phyloP scores from a whole-genome alignment of 2,888 invertebrate genomes.

The Eilema griseolum region DNA sequence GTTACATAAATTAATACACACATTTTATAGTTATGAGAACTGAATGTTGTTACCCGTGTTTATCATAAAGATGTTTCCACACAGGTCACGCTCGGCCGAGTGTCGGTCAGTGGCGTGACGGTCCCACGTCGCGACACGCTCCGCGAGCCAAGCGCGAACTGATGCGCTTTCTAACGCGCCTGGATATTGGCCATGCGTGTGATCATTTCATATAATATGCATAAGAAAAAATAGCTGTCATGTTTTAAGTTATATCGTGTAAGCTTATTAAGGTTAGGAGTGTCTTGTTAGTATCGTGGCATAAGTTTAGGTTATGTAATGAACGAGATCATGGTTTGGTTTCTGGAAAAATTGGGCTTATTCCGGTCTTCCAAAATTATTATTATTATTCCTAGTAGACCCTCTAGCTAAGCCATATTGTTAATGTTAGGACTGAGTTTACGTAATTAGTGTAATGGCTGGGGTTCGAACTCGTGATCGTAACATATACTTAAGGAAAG shows the following conservation, averaged over 20 bases:
- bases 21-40: not conserved
- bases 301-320: not conserved
- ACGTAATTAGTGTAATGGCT: not conserved
- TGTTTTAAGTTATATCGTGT: constrained; percentile 31
- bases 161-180: constrained; percentile 81
- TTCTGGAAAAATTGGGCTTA: too few relatives aligned
- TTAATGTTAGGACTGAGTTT: not conserved
- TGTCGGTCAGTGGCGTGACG: constrained; percentile 82
- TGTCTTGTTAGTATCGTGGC: not conserved
- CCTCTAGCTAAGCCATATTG: too few relatives aligned
- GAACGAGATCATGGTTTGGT: too few relatives aligned
- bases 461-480: too few relatives aligned
- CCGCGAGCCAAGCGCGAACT: constrained; percentile 70
- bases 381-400: not conserved
- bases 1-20: not conserved
- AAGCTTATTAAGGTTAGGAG: constrained; percentile 24
- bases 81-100: constrained; percentile 68
- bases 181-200: constrained; percentile 57
- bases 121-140: constrained; percentile 70
- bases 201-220: constrained; percentile 44
- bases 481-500: too few relatives aligned
- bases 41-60: constrained; percentile 28
- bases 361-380: too few relatives aligned
- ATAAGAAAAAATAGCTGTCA: constrained; percentile 33
- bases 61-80: constrained; percentile 61